Evolutionary conservation across 2,113 vertebrate genomes (phyloP).

Genomic region (Orcinus orca): DNA sequence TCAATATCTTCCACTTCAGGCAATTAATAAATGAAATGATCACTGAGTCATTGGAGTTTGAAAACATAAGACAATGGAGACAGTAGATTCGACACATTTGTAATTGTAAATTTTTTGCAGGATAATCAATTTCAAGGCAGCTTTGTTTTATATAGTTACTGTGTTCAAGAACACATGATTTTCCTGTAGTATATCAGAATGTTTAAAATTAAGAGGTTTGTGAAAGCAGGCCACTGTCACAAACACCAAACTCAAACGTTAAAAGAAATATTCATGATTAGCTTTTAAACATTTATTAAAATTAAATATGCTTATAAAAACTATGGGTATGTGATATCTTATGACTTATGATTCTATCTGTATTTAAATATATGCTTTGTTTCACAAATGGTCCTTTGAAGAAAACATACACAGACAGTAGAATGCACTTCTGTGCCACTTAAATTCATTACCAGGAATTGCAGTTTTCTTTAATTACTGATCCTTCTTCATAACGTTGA

Average conservation of each 20-base stretch:
- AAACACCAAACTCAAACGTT: neutral
- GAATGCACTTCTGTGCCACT: slow-evolving; percentile 44
- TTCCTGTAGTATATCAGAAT: neutral
- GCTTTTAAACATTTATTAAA: neutral
- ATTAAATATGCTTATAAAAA: neutral
- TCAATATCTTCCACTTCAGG: neutral
- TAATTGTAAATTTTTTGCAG: neutral
- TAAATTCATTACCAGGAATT: slow-evolving; percentile 84
- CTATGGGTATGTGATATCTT: neutral
- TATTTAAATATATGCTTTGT: neutral
- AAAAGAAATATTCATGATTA: neutral
- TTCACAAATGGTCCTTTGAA: neutral
- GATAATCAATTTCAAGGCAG: neutral
- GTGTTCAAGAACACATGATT: neutral
- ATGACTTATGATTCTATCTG: neutral
- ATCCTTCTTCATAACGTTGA: slow-evolving; percentile 80
- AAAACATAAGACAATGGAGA: neutral
- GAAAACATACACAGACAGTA: neutral
- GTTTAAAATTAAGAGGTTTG: neutral
- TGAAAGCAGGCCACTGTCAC: neutral
- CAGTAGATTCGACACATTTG: neutral
- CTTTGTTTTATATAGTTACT: neutral
- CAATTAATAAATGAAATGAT: neutral
- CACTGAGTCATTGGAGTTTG: neutral
- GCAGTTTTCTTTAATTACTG: slow-evolving; percentile 84